Conservation (phyloP, 2,113 vertebrate genomes). For the Odontophorus gujanensis region DNA sequence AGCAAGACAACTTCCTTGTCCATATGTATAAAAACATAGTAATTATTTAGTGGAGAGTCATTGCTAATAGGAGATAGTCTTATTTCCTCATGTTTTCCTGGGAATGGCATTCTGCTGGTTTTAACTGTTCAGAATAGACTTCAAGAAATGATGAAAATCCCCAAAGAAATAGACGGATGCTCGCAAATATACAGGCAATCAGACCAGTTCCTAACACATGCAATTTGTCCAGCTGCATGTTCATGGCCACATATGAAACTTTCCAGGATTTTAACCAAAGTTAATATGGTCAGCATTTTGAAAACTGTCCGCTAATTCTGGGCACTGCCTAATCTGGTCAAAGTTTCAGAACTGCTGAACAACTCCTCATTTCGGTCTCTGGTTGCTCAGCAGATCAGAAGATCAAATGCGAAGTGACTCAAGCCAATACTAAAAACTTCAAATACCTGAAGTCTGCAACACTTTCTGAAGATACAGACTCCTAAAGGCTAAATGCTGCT, state of each 20-base stretch:
- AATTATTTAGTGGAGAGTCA: constrained; percentile 42
- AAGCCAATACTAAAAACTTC: background rate
- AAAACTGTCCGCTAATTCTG: background rate
- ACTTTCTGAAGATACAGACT: background rate
- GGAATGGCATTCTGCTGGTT: constrained; percentile 35
- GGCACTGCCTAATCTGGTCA: background rate
- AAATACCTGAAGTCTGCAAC: background rate
- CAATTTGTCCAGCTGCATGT: constrained; percentile 26
- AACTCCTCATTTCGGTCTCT: background rate
- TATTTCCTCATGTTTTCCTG: constrained; percentile 3
- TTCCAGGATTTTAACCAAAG: background rate
- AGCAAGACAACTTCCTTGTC: constrained; percentile 24
- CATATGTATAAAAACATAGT: background rate
- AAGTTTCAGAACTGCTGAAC: background rate
- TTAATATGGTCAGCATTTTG: background rate
- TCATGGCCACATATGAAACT: background rate
- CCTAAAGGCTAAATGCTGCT: background rate
- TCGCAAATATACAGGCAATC: background rate
- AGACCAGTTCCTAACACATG: constrained; percentile 26
- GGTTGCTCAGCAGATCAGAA: constrained; percentile 1
- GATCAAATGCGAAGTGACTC: background rate
- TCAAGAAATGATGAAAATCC: constrained; percentile 34
- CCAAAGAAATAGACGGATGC: background rate
- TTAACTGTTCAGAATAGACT: constrained; percentile 44
- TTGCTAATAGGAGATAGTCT: constrained; percentile 4